These are phyloP conservation scores for fruit fly (Drosophila melanogaster) DNA, from an alignment of 1,140 invertebrate genomes.

Conservation along the genomic window Release_6_plus_ISO1_MT NT_033779.5:4714501-4715000, in stretches of 20 bases:
- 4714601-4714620: slow-evolving; percentile 46
- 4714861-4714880: slow-evolving; percentile 58
- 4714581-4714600: slow-evolving; percentile 7
- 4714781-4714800: not conserved
- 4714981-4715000: slow-evolving; percentile 70
- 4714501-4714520: slow-evolving; percentile 28
- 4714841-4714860: slow-evolving; percentile 45
- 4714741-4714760: too few species aligned
- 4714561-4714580: slow-evolving; percentile 1
- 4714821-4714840: slow-evolving; percentile 20
- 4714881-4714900: slow-evolving; percentile 41
- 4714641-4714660: slow-evolving; percentile 79
- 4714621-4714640: slow-evolving; percentile 79
- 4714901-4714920: slow-evolving; percentile 48
- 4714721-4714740: not conserved
- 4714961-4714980: slow-evolving; percentile 69
- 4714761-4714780: too few species aligned
- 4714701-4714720: not conserved
- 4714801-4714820: not conserved
- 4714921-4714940: slow-evolving; percentile 70
- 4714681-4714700: slow-evolving; percentile 14
- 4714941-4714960: slow-evolving; percentile 70
- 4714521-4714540: slow-evolving; percentile 13
- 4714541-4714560: slow-evolving; percentile 23
- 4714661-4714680: slow-evolving; percentile 61